Evolutionary conservation across 2,113 vertebrate genomes (phyloP).

Genomic region (Climacteris rufus): DNA sequence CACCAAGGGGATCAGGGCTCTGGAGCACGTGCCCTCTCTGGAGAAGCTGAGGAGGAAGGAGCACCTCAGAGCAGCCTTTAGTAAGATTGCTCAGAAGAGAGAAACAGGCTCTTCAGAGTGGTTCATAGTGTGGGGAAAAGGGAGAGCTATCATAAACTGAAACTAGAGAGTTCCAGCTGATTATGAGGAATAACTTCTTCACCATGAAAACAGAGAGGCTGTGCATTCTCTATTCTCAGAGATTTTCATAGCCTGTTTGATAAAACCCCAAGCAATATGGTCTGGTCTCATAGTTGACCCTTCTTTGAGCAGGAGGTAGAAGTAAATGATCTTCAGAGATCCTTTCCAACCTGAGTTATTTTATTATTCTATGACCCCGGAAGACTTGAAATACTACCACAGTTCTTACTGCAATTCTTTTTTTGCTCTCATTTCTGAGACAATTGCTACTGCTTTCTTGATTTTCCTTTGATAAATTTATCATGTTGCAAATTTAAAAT

Average conservation of each 20-base stretch:
- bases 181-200: not conserved
- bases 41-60: not conserved
- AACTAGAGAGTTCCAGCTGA: not conserved
- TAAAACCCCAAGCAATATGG: not conserved
- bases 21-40: not conserved
- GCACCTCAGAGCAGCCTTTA: not conserved
- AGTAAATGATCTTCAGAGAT: not conserved
- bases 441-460: not conserved
- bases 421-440: not conserved
- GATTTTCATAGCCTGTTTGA: not conserved
- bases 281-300: not conserved
- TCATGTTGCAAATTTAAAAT: not conserved
- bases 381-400: not conserved
- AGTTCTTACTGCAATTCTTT: not conserved
- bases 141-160: not conserved
- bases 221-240: not conserved
- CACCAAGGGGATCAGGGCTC: too few relatives aligned
- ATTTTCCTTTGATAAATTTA: not conserved
- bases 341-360: not conserved
- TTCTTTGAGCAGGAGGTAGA: not conserved
- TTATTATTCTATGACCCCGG: not conserved
- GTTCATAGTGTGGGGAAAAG: not conserved
- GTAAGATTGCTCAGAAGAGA: not conserved
- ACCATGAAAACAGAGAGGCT: not conserved
- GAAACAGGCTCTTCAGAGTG: not conserved